Conservation (phyloP, 1,140 invertebrate genomes). For the Trinorchestia longiramus region DNA sequence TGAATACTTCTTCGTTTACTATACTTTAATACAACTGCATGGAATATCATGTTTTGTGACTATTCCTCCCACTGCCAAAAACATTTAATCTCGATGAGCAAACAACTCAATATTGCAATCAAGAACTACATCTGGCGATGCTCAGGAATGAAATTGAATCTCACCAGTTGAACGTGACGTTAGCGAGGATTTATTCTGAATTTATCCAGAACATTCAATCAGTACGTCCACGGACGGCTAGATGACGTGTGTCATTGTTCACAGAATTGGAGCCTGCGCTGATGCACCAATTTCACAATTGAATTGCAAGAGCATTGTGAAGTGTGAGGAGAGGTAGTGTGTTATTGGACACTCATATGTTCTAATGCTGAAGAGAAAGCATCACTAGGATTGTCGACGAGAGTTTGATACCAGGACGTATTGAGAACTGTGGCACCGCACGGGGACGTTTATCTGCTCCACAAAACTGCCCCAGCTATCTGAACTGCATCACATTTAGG, state of each 20-base stretch:
- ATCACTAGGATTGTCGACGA: not conserved
- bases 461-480: not conserved
- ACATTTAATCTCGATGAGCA: not conserved
- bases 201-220: not conserved
- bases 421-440: not conserved
- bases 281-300: not conserved
- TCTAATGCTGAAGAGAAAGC: not conserved
- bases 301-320: not conserved
- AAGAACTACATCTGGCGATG: not conserved
- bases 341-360: not conserved
- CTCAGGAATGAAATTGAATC: not conserved
- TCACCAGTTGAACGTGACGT: not conserved
- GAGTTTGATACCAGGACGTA: not conserved
- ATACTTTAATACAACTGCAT: too few species aligned
- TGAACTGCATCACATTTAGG: not conserved
- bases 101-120: not conserved
- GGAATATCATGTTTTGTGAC: too few species aligned
- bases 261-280: not conserved
- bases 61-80: not conserved
- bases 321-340: not conserved
- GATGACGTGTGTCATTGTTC: not conserved
- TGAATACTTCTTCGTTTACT: too few species aligned
- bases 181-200: not conserved
- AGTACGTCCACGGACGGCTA: not conserved
- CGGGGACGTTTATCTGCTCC: not conserved